These are phyloP conservation scores for Leptopilina boulardi DNA, from an alignment of 1,140 invertebrate genomes.

Conservation along the genomic window DNA sequence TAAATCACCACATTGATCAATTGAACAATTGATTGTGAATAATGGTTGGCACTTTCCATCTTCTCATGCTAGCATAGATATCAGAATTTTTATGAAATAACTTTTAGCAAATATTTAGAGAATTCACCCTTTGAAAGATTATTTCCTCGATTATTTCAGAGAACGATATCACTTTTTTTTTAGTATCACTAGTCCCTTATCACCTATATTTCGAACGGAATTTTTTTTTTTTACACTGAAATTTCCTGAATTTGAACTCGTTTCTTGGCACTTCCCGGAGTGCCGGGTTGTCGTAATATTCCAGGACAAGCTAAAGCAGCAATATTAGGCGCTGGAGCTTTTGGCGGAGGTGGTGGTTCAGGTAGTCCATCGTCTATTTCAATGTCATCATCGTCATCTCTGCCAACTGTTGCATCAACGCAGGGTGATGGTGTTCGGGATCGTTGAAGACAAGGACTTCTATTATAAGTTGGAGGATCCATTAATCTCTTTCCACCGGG, in stretches of 20 bases:
- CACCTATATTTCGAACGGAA: slow-evolving; percentile 11
- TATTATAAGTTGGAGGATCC: slow-evolving; percentile 76
- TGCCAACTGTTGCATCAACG: slow-evolving; percentile 76
- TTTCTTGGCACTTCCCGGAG: slow-evolving; percentile 86
- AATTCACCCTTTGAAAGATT: background rate
- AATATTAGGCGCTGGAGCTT: slow-evolving; percentile 74
- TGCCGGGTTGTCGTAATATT: slow-evolving; percentile 80
- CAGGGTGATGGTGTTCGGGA: slow-evolving; percentile 74
- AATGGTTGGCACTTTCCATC: background rate
- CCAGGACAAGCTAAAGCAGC: slow-evolving; percentile 74
- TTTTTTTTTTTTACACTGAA: slow-evolving; percentile 81
- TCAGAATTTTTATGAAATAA: slow-evolving; percentile 1
- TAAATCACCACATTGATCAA: background rate
- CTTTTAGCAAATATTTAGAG: background rate
- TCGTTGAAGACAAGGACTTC: slow-evolving; percentile 73
- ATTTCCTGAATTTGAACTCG: slow-evolving; percentile 92
- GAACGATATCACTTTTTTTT: background rate
- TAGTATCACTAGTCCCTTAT: background rate
- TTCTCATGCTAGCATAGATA: background rate
- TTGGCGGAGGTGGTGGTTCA: slow-evolving; percentile 82
- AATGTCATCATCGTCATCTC: slow-evolving; percentile 73
- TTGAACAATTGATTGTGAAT: background rate
- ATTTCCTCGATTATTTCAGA: too few species aligned
- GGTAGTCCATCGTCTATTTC: slow-evolving; percentile 77
- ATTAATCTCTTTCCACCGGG: slow-evolving; percentile 68